Evolutionary conservation across 1,140 invertebrate species (phyloP), one percentile per base, ranked within the genome.

Genomic region (Drosophila ananassae): DNA sequence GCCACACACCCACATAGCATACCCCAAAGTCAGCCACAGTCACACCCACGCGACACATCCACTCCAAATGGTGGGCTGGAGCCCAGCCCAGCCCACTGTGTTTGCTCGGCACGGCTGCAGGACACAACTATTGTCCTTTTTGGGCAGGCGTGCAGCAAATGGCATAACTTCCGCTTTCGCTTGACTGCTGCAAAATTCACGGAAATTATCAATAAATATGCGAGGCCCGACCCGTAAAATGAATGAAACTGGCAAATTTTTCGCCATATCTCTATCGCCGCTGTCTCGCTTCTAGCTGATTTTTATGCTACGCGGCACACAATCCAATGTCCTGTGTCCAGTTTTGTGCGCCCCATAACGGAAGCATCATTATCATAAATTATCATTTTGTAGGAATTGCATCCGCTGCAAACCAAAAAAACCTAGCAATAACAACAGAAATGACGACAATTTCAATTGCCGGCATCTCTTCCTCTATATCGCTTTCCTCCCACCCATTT

Each of bases 281-380:
- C 48, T 37, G 13, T 13, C 48, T 13, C 17, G 8, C 8, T 21
- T 47, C 25, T 61, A 32, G 52, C 51, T 39, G 76, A 80, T 75
- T 79, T 77, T 75, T 80, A 73, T 72, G 68, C 71, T 60, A 64
- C 66, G 67, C 63, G 41, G 60, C 59, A 61, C 61, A 69, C 67
- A 67, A 50, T 69, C 50, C 62, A 37, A 69, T 55, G 58, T 74
- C 79, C 68, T 67, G 68, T 77, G 77, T 73, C 63, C 57, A 77
- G 63, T 61, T 69, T 64, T 80, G 52, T 68, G 47, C 51, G 59
- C 59, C 67, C 73, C 71, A 85, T 71, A 87, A 62, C 84, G 89
- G 89, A 91, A 91, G 89, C 84, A 90, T 90, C 89, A 90, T 91
- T 91, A 91, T 91, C 89, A 90, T 90, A 91, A 91, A 91, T 91